phyloP scores from a whole-genome alignment of 2,797 vertebrate species.

The Acrossocheilus fasciatus region DNA sequence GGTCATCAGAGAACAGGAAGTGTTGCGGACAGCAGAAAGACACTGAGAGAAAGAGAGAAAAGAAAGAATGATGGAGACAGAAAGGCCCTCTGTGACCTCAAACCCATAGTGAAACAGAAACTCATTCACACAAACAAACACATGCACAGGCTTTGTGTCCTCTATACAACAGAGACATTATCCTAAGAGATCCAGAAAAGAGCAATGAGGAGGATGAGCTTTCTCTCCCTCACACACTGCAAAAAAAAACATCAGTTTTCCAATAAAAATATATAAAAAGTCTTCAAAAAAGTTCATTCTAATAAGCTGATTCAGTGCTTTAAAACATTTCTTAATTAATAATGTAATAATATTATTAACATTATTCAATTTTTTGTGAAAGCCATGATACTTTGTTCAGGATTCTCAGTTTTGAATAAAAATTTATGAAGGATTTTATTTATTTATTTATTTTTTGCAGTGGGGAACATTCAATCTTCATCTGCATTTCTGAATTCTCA shows the following conservation, averaged over 20 bases:
- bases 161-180: constrained; percentile 52
- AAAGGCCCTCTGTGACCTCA: constrained; percentile 42
- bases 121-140: constrained; percentile 45
- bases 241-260: not conserved
- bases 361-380: too few relatives aligned
- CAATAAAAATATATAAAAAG: not conserved
- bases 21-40: constrained; percentile 24
- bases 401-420: too few relatives aligned
- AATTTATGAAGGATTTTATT: not conserved
- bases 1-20: constrained; percentile 30
- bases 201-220: constrained; percentile 25
- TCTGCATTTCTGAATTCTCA: not conserved
- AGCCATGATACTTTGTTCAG: too few relatives aligned
- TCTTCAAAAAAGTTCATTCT: not conserved
- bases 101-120: constrained; percentile 35
- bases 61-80: constrained; percentile 23
- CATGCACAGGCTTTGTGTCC: constrained; percentile 47
- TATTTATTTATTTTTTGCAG: too few relatives aligned
- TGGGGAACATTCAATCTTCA: not conserved
- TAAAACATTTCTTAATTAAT: not conserved
- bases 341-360: not conserved
- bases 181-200: constrained; percentile 25
- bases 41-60: constrained; percentile 13
- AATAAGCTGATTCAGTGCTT: not conserved
- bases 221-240: constrained; percentile 5